Evolutionary conservation across 2,113 vertebrate species (phyloP).

Genomic region (Vimba vimba): DNA sequence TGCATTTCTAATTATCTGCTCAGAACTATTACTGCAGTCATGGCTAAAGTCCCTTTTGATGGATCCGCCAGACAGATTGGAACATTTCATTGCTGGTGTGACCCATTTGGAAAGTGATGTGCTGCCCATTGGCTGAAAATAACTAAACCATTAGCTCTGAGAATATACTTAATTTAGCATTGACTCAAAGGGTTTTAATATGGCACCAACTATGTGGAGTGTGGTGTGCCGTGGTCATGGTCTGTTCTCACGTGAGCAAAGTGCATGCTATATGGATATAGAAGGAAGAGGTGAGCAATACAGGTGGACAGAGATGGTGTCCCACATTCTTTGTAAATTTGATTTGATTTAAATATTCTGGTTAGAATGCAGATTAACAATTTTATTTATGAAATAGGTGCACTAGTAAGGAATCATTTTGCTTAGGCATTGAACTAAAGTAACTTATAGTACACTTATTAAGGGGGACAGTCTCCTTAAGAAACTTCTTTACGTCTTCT

Average conservation of each 20-base stretch:
- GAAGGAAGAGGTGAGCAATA: background rate
- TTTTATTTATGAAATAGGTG: background rate
- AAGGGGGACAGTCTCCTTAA: background rate
- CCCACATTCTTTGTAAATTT: background rate
- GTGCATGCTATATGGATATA: background rate
- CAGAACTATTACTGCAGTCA: slow-evolving; percentile 5
- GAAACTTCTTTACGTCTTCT: background rate
- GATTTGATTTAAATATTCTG: background rate
- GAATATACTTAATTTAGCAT: slow-evolving; percentile 36
- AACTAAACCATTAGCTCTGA: slow-evolving; percentile 42
- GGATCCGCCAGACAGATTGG: background rate
- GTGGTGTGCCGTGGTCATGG: background rate
- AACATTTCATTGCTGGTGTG: slow-evolving; percentile 27
- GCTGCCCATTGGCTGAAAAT: slow-evolving; percentile 28
- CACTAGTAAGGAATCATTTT: background rate
- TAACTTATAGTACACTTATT: background rate
- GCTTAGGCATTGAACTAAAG: background rate
- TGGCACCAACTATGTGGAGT: slow-evolving; percentile 11
- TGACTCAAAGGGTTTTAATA: slow-evolving; percentile 1
- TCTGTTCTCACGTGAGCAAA: background rate
- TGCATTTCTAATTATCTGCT: slow-evolving; percentile 38
- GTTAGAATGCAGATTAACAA: too few relatives aligned
- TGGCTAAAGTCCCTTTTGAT: slow-evolving; percentile 27
- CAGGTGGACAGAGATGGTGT: background rate
- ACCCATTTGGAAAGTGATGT: slow-evolving; percentile 41